Evolutionary conservation across 2,888 invertebrate species (phyloP).

Genomic region (Myopa tessellatipennis): DNA sequence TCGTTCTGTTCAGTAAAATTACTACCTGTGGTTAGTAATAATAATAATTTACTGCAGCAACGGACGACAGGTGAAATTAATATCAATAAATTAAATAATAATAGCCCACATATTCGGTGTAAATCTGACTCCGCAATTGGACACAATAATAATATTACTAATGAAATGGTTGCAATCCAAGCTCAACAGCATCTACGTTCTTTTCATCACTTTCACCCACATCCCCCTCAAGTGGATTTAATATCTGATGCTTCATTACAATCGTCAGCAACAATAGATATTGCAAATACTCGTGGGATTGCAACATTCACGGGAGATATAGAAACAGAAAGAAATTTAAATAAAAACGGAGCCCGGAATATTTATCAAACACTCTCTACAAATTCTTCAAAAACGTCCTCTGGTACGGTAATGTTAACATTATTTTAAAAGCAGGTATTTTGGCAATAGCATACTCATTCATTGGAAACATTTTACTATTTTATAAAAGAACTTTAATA

Average conservation of each 20-base stretch:
- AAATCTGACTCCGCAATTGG: slow-evolving; percentile 29
- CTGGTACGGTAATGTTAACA: slow-evolving; percentile 43
- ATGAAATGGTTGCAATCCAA: slow-evolving; percentile 57
- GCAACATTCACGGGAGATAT: slow-evolving; percentile 43
- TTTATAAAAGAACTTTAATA: too few relatives aligned
- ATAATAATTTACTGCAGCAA: slow-evolving; percentile 30
- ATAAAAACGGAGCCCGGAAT: slow-evolving; percentile 26
- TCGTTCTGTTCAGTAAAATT: background rate
- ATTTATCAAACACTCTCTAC: slow-evolving; percentile 15
- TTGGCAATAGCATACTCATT: background rate
- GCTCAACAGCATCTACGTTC: slow-evolving; percentile 33
- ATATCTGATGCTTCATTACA: slow-evolving; percentile 35
- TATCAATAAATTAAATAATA: slow-evolving; percentile 28
- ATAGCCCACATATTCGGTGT: slow-evolving; percentile 19
- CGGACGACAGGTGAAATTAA: background rate
- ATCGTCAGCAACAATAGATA: slow-evolving; percentile 43
- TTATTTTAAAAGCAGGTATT: background rate
- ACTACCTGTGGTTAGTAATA: slow-evolving; percentile 9
- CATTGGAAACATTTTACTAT: too few relatives aligned
- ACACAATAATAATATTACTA: slow-evolving; percentile 43
- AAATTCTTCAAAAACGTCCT: slow-evolving; percentile 41
- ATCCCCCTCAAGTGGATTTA: slow-evolving; percentile 32
- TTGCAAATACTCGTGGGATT: slow-evolving; percentile 26
- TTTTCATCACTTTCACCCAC: slow-evolving; percentile 37
- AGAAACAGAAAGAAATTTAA: slow-evolving; percentile 39